Evolutionary conservation across 2,888 invertebrate species (phyloP).

Genomic region (Trichopria drosophilae): DNA sequence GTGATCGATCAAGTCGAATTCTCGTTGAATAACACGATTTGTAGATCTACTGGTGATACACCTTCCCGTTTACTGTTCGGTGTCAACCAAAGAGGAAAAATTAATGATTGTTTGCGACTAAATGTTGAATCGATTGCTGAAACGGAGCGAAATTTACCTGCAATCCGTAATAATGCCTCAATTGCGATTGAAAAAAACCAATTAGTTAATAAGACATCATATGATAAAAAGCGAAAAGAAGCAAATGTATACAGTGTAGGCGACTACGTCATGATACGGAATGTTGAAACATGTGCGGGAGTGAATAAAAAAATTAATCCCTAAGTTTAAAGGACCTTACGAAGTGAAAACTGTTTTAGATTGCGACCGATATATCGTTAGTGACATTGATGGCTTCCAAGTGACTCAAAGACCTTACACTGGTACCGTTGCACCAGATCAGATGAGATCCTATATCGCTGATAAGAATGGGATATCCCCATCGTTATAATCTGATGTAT

Average conservation of each 20-base stretch:
- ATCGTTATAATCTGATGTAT: no score
- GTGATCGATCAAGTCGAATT: conserved; percentile 19
- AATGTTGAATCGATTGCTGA: neutral
- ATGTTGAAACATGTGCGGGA: no score
- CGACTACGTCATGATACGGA: conserved; percentile 5
- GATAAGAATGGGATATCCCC: no score
- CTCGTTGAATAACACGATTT: conserved; percentile 31
- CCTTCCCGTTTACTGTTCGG: no score
- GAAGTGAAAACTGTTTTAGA: neutral
- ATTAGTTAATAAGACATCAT: neutral
- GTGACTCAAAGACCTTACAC: no score
- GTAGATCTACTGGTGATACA: conserved; percentile 38
- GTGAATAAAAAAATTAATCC: conserved; percentile 7
- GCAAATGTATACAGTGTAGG: neutral
- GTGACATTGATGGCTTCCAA: no score
- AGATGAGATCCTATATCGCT: no score
- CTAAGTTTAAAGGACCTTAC: conserved; percentile 3
- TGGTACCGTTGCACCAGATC: no score
- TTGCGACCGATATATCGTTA: no score
- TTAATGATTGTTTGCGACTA: no score
- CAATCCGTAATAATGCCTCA: neutral
- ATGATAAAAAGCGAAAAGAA: no score
- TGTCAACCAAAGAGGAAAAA: no score
- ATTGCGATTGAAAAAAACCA: neutral
- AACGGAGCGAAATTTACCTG: conserved; percentile 4